These are phyloP conservation scores for Folsomia manolachei DNA, from an alignment of 2,888 invertebrate species.

Conservation along the genomic window DNA sequence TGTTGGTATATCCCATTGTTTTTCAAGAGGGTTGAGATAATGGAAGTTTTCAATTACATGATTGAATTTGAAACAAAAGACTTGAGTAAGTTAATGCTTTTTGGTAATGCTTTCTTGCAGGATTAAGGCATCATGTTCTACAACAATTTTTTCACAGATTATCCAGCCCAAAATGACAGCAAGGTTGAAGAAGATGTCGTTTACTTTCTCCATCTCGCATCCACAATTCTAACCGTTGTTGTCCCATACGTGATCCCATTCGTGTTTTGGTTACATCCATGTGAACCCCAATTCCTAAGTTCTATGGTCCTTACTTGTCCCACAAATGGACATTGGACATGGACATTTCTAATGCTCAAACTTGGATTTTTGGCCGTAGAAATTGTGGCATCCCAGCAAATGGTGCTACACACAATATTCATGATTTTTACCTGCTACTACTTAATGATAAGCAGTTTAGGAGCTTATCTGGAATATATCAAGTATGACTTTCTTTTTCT, in stretches of 20 bases:
- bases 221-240: conserved; percentile 3
- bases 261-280: conserved; percentile 12
- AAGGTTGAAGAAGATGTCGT: not conserved
- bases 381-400: conserved; percentile 18
- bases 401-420: conserved; percentile 16
- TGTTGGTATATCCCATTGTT: conserved; percentile 18
- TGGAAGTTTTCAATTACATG: conserved; percentile 16
- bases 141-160: no score
- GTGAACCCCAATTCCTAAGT: conserved; percentile 17
- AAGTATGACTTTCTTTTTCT: no score
- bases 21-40: conserved; percentile 8
- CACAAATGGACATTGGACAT: not conserved
- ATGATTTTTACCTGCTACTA: conserved; percentile 15
- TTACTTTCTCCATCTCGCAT: not conserved
- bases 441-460: conserved; percentile 8
- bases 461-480: conserved; percentile 14
- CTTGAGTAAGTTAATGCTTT: conserved; percentile 7
- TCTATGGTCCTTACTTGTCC: conserved; percentile 15
- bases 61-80: conserved; percentile 12
- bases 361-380: conserved; percentile 6
- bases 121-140: not conserved
- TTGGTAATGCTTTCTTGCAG: not conserved
- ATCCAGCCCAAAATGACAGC: not conserved
- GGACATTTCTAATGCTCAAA: conserved; percentile 13
- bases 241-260: conserved; percentile 15